Evolutionary conservation across 2,113 vertebrate species (phyloP).

Genomic region (Chlorodrepanis virens): DNA sequence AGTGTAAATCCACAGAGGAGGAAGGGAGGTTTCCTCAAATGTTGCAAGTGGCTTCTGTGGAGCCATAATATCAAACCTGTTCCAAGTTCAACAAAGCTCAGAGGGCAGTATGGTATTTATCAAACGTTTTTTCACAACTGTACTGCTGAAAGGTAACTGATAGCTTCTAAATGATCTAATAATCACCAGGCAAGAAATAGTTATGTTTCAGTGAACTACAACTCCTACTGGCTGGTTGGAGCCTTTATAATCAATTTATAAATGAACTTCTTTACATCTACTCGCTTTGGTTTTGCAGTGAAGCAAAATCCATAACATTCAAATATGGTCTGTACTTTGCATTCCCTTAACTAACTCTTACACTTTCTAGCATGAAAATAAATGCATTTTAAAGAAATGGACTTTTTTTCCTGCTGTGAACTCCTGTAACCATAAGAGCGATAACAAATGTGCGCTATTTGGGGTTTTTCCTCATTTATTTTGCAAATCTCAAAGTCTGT

Average conservation of each 20-base stretch:
- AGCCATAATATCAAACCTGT: neutral
- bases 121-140: neutral
- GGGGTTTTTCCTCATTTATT: neutral
- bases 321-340: neutral
- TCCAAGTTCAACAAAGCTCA: neutral
- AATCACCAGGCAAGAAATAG: neutral
- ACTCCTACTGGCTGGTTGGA: neutral
- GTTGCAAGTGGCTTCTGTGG: neutral
- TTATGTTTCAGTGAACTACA: neutral
- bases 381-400: neutral
- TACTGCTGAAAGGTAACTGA: neutral
- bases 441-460: neutral
- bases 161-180: neutral
- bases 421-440: rapidly evolving
- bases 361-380: neutral
- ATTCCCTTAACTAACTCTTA: neutral
- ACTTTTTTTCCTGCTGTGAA: neutral
- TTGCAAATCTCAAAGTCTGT: neutral
- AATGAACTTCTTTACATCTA: neutral
- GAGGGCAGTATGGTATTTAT: neutral
- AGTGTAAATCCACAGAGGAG: neutral
- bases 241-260: neutral
- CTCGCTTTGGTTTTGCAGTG: neutral
- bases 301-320: neutral
- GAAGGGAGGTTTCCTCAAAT: neutral